These are phyloP conservation scores for Lepisosteus oculatus DNA, from an alignment of 2,113 vertebrate genomes.

Conservation along the genomic window DNA sequence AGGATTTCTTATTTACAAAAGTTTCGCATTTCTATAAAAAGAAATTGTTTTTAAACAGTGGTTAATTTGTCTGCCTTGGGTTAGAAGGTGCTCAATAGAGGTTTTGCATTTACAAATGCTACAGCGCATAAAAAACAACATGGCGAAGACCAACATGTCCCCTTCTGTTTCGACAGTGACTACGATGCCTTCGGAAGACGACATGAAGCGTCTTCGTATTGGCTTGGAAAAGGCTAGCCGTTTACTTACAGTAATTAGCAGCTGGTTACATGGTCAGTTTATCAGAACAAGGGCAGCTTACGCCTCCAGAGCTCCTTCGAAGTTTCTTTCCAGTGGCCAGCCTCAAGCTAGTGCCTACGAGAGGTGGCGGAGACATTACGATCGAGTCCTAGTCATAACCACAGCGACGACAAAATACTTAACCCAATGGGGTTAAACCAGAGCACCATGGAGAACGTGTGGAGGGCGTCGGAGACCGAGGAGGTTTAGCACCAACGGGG, in stretches of 20 bases:
- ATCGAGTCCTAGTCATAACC: conserved; percentile 30
- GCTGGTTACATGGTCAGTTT: conserved; percentile 29
- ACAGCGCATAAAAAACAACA: conserved; percentile 30
- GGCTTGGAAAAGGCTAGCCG: conserved; percentile 5
- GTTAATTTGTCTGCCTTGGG: conserved; percentile 32
- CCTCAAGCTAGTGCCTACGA: conserved; percentile 14
- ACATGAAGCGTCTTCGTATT: conserved; percentile 6
- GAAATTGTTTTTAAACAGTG: conserved; percentile 33
- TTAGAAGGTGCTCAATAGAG: conserved; percentile 26
- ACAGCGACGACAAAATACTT: conserved; percentile 23
- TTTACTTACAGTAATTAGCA: conserved; percentile 38
- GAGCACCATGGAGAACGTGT: conserved; percentile 48
- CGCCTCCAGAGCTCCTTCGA: not conserved
- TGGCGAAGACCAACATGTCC: conserved; percentile 1
- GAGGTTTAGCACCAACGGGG: conserved; percentile 51
- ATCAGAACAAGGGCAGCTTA: conserved; percentile 25
- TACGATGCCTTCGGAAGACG: not conserved
- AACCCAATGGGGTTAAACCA: conserved; percentile 33
- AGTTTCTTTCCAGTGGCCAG: not conserved
- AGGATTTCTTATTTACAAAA: conserved; percentile 40
- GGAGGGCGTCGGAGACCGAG: conserved; percentile 31
- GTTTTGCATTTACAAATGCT: conserved; percentile 38
- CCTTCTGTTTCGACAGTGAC: conserved; percentile 1
- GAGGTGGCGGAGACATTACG: conserved; percentile 21
- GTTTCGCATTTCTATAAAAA: conserved; percentile 38